Evolutionary conservation across 2,113 vertebrate genomes (phyloP).

Genomic region (Gavialis gangeticus): DNA sequence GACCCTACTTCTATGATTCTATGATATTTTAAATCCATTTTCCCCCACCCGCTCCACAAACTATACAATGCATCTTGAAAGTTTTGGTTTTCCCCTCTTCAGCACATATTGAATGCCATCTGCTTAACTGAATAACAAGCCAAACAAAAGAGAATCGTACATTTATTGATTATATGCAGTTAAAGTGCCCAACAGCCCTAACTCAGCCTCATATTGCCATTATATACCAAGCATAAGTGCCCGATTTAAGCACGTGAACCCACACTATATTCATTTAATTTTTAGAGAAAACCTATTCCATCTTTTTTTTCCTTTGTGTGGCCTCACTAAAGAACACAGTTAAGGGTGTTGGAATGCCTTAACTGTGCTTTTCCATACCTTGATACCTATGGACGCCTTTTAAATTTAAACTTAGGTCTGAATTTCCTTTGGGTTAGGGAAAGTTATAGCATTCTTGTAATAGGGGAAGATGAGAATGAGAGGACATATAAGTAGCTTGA

Average conservation of each 20-base stretch:
- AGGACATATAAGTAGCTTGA: too few relatives aligned
- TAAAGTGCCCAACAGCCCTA: background rate
- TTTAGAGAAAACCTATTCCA: background rate
- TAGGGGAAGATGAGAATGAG: background rate
- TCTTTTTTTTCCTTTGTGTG: fast-evolving
- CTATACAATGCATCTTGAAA: background rate
- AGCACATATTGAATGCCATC: background rate
- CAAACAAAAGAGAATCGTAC: background rate
- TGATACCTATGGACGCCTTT: background rate
- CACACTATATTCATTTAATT: background rate
- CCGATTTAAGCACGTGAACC: background rate
- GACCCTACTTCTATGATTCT: too few relatives aligned
- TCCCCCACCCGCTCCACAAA: fast-evolving
- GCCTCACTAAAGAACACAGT: fast-evolving
- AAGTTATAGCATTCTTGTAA: background rate
- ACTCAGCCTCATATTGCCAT: background rate
- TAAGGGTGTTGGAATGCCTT: background rate
- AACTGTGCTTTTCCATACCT: background rate
- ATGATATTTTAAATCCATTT: background rate
- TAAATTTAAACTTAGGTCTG: background rate
- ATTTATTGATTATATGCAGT: background rate
- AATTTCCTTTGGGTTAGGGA: background rate
- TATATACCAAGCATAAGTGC: background rate
- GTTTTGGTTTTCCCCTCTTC: background rate
- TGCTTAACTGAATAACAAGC: background rate